Base-by-base conservation (phyloP, 2,888 invertebrate species). In the Ametastegia equiseti region DNA sequence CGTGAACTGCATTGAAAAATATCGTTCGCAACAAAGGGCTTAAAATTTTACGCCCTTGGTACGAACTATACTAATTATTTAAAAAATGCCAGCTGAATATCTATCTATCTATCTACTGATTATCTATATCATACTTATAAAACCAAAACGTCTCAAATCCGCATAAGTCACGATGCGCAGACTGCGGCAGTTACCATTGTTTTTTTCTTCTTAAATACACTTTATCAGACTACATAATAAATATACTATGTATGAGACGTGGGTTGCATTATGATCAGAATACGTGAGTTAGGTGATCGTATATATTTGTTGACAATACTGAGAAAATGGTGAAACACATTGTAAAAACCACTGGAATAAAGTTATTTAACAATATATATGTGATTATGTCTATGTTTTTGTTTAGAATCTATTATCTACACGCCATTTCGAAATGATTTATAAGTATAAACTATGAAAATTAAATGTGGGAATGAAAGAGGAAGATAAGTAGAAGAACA, bases 281-380 rank as follows among this genome's bases (percentile, higher is more conserved):
- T 36, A 54, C 54, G 54, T 54, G 23, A 54, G 23, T 19, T 54
- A 36, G 33, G 36, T 33, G 86, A 86, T 84, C 85, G 85, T 86
- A 85, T 85, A 86, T 87, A 86, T 86, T 86, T 85, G 84, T 86
- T 84, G 86, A 86, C 86, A 86, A 88, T 84, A 84, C 87, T 87
- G 85, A 85, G 60, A 67, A 39, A 85, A 84, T 82, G 85, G 84
- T 82, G 84, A 85, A 86, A 84, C 85, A 85, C 84, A 87, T 83
- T 89, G 87, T 90, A 89, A 88, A 86, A 84, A 85, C 86, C 86
- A 88, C 85, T 87, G 84, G 85, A 90, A 90, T 90, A 90, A 90
- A 90, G 85, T 87, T 87, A 87, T 86, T 86, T 86, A 86, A 87
- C 78, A 42, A 42, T 78, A 45, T 19, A 54, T 27, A 45, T 60